These are phyloP conservation scores for Hucho hucho DNA, from an alignment of 2,113 vertebrate genomes.

Conservation along the genomic window DNA sequence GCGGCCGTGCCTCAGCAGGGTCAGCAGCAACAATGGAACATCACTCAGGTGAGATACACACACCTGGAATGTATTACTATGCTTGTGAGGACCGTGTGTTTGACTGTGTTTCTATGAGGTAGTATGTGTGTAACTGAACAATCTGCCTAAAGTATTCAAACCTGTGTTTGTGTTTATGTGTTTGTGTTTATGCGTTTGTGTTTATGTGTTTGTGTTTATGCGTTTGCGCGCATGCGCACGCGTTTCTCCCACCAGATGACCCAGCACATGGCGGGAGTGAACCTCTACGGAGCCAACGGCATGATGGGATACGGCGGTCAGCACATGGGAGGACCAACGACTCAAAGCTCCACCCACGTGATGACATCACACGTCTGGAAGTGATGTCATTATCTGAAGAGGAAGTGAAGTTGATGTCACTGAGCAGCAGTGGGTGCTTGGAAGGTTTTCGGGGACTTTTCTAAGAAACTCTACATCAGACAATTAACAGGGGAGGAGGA, in stretches of 20 bases:
- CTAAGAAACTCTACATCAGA: constrained; percentile 38
- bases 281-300: constrained; percentile 82
- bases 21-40: constrained; percentile 94
- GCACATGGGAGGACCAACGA: constrained; percentile 78
- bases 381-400: constrained; percentile 60
- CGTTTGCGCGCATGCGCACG: neutral
- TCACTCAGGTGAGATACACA: constrained; percentile 78
- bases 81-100: neutral
- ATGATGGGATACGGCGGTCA: constrained; percentile 83
- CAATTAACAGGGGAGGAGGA: constrained; percentile 37
- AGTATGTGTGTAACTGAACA: too few relatives aligned
- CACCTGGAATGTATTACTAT: neutral
- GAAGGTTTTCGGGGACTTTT: constrained; percentile 13
- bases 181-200: too few relatives aligned
- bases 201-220: too few relatives aligned
- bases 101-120: constrained; percentile 12
- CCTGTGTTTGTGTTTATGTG: neutral
- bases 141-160: too few relatives aligned
- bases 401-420: neutral
- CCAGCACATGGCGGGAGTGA: constrained; percentile 91
- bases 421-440: constrained; percentile 4
- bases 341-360: constrained; percentile 80
- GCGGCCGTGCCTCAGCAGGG: constrained; percentile 77
- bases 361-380: constrained; percentile 93
- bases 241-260: constrained; percentile 77